Conservation (phyloP, 1,140 invertebrate species). For the Pentalonia nigronervosa region DNA sequence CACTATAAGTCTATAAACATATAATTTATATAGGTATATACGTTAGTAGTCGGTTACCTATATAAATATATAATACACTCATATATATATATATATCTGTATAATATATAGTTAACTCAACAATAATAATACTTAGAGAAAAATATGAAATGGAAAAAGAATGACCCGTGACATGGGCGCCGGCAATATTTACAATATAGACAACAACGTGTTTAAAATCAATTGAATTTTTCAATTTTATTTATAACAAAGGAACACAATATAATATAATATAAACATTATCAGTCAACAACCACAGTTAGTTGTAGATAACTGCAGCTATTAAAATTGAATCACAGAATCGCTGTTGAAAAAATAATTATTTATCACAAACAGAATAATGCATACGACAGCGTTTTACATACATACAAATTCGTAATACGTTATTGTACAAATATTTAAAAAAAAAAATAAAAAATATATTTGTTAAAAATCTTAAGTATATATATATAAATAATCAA, state of each 20-base stretch:
- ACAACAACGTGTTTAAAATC: constrained; percentile 19
- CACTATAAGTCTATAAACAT: background rate
- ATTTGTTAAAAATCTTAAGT: constrained; percentile 16
- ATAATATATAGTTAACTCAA: background rate
- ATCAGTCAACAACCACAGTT: background rate
- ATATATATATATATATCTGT: background rate
- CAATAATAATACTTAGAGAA: background rate
- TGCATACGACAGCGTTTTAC: constrained; percentile 19
- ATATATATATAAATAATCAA: background rate
- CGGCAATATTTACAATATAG: background rate
- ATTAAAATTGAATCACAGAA: constrained; percentile 51
- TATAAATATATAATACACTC: background rate
- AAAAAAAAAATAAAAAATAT: background rate
- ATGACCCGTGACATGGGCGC: no score
- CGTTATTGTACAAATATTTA: constrained; percentile 21
- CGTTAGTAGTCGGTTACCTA: background rate
- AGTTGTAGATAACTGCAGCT: background rate
- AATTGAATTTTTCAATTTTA: constrained; percentile 8
- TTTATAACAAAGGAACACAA: constrained; percentile 18
- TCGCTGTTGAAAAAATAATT: constrained; percentile 52
- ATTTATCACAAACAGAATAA: constrained; percentile 39
- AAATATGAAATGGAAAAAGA: background rate
- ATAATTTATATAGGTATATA: background rate
- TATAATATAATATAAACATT: constrained; percentile 30
- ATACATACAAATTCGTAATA: constrained; percentile 39